Percentiles rank a stretch among this genome's conserved stretches.
These are phyloP conservation scores for Alloscopus bannaensis DNA, from an alignment of 2,888 invertebrate species.

Conservation along the genomic window DNA sequence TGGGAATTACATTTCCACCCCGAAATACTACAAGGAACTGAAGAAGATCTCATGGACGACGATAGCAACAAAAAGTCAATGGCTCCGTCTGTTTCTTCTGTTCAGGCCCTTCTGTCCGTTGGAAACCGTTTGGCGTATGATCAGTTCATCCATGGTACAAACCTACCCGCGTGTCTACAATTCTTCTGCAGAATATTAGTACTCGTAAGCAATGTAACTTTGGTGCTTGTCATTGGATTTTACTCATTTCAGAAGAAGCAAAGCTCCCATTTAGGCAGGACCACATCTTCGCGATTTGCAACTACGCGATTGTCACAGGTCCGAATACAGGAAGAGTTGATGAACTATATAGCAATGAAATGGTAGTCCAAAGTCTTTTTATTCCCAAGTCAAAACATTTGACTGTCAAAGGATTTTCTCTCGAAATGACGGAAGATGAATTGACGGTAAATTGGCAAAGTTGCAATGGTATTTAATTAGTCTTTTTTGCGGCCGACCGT, in stretches of 20 bases:
- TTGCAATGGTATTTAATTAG: too few relatives aligned
- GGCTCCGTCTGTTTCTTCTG: not conserved
- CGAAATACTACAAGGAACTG: conserved; percentile 22
- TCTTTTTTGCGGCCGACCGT: too few relatives aligned
- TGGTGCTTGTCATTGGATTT: conserved; percentile 1
- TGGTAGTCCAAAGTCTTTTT: conserved; percentile 29
- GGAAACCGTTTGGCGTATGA: conserved; percentile 19
- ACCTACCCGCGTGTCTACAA: too few relatives aligned
- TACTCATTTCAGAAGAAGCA: conserved; percentile 28
- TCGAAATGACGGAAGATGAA: too few relatives aligned
- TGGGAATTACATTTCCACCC: conserved; percentile 52
- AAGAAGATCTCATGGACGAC: conserved; percentile 6
- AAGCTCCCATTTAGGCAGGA: conserved; percentile 40
- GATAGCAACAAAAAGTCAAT: not conserved
- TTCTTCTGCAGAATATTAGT: too few relatives aligned
- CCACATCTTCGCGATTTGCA: conserved; percentile 24
- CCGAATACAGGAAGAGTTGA: conserved; percentile 13
- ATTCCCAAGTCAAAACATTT: conserved; percentile 49
- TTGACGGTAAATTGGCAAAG: too few relatives aligned
- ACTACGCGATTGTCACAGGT: conserved; percentile 10
- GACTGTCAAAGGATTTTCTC: conserved; percentile 17
- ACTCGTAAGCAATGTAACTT: not conserved
- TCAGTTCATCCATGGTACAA: conserved; percentile 43
- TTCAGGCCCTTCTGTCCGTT: conserved; percentile 34
- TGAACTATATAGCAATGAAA: not conserved